Base-by-base conservation (phyloP, 2,113 vertebrate genomes). In the Hippocampus abdominalis region DNA sequence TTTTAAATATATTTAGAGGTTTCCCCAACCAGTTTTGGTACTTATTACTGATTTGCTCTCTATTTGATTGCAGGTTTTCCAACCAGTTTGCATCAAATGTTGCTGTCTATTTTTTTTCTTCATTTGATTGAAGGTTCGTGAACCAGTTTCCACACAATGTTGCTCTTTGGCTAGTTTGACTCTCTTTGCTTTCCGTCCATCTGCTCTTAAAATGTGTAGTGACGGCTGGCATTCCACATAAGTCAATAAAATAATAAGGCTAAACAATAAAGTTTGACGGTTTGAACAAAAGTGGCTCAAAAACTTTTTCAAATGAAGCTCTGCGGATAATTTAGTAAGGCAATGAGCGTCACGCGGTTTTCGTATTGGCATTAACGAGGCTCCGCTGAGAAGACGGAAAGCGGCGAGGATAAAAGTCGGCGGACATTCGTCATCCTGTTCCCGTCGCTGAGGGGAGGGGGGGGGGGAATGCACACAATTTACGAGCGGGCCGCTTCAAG, bases 401-500 rank as follows among this genome's bases (percentile, higher is more conserved):
- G n/a, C 39, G 39, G 39, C 13, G 42, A 64, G 46, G 27, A 64
- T 64, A 64, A 64, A 64, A 64, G 42, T 46, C n/a, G 63, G 63
- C 42, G 39, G 63, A 80, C 83, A 88, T 88, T 80, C 80, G 85
- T 89, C 87, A 89, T 79, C 79, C 74, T 76, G 81, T 72, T 80
- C 69, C 72, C 69, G 29, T 74, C 67, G 13, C 57, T 85, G 87
- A 82, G 86, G 89, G 87, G 29, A 32, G 54, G 27, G 23, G 4
- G 12, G 12, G 6, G 18, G 85, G 86, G 87, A 83, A 84, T 66
- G 80, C 80, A 79, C 80, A 83, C 87, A 81, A 89, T 91, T 86
- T 85, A 89, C 74, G 82, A 89, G 79, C 86, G 84, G 81, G 86
- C 84, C 84, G 83, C 80, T 88, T 77, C 80, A 80, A 83, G 76